phyloP scores from a whole-genome alignment of 1,140 invertebrate species.

The Pissodes strobi region DNA sequence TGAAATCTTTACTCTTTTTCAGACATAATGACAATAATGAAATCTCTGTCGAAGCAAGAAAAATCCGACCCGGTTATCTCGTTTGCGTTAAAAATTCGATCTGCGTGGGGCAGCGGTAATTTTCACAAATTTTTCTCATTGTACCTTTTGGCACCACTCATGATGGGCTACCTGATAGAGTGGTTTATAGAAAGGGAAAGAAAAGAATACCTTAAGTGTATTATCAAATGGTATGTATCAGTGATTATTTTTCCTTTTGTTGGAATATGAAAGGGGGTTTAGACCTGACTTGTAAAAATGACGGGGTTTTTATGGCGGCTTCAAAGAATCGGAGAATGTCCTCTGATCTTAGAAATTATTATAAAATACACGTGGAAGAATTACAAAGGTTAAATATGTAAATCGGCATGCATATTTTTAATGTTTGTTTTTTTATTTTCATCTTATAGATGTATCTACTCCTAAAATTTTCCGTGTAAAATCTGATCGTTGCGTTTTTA shows the following conservation, averaged over 20 bases:
- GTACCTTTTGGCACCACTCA: conserved; percentile 84
- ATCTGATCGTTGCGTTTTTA: too few species aligned
- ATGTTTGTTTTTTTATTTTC: too few species aligned
- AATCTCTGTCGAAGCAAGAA: conserved; percentile 75
- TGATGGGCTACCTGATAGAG: conserved; percentile 96
- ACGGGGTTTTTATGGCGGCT: too few species aligned
- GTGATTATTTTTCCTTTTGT: conserved; percentile 5
- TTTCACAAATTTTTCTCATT: conserved; percentile 91
- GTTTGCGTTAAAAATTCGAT: conserved; percentile 84
- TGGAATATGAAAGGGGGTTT: neutral
- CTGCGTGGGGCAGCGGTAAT: conserved; percentile 89
- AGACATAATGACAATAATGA: conserved; percentile 92
- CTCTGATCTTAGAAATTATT: too few species aligned
- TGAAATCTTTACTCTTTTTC: conserved; percentile 53
- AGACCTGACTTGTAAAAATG: too few species aligned
- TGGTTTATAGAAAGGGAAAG: conserved; percentile 95
- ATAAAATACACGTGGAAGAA: too few species aligned
- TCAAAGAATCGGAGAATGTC: too few species aligned
- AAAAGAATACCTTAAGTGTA: conserved; percentile 85
- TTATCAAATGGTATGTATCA: conserved; percentile 94
- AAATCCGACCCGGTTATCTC: conserved; percentile 82
- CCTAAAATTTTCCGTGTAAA: too few species aligned
- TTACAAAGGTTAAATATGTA: too few species aligned
- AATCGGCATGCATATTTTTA: too few species aligned
- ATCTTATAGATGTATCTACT: too few species aligned